Evolutionary conservation across 2,113 vertebrate genomes (phyloP).

Genomic region (Ia io): DNA sequence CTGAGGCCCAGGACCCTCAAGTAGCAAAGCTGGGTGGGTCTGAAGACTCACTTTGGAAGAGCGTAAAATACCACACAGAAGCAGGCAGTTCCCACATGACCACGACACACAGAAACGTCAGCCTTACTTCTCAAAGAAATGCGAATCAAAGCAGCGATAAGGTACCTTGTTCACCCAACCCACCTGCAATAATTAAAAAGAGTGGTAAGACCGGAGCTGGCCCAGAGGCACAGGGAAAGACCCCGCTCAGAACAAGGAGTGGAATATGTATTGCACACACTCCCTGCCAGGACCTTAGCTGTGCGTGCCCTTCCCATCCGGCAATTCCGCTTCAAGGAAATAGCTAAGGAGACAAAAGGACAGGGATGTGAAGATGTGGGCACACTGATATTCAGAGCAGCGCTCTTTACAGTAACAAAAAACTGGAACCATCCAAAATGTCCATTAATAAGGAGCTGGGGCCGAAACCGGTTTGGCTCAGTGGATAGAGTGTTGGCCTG

Average conservation of each 20-base stretch:
- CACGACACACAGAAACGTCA: background rate
- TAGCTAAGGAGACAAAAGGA: background rate
- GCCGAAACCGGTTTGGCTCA: too few species aligned
- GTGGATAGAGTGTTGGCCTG: too few species aligned
- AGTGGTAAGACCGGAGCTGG: background rate
- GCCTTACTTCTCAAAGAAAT: background rate
- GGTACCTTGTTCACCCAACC: background rate
- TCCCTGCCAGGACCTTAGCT: background rate
- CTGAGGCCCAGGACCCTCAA: background rate
- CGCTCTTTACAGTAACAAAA: background rate
- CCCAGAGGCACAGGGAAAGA: background rate
- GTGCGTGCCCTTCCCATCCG: rapidly evolving
- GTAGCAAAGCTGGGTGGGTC: background rate
- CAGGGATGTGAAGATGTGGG: background rate
- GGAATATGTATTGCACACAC: rapidly evolving
- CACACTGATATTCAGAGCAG: background rate
- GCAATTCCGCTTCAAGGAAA: background rate
- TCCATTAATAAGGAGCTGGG: background rate
- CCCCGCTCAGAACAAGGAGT: background rate
- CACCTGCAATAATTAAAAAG: background rate
- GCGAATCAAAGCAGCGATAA: background rate
- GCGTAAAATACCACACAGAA: background rate
- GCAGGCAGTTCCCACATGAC: background rate
- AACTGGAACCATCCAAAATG: background rate
- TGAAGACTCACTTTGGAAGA: background rate